A percentile compares a stretch with the other conserved stretches of the same genome.
Evolutionary conservation across 1,140 invertebrate genomes (phyloP).

Genomic region (Acyrthosiphon pisum): DNA sequence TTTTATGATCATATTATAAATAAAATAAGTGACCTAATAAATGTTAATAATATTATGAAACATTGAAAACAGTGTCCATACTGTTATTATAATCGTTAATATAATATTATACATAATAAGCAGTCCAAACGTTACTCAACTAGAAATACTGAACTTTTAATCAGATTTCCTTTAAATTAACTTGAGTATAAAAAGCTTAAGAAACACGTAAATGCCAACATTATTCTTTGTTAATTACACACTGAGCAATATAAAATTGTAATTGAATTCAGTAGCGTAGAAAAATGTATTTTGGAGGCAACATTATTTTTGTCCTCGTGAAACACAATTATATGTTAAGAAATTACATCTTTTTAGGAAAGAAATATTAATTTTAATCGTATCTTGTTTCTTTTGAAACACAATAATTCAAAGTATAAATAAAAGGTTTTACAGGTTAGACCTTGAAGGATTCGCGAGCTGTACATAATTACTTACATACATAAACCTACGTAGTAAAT

Average conservation of each 20-base stretch:
- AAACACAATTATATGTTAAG: not conserved
- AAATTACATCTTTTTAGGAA: not conserved
- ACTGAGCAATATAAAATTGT: not conserved
- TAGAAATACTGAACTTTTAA: slow-evolving; percentile 1
- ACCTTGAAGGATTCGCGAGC: not conserved
- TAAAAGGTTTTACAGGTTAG: not conserved
- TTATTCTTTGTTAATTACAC: slow-evolving; percentile 30
- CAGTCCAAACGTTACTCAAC: not conserved
- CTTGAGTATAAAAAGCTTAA: not conserved
- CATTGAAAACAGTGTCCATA: not conserved
- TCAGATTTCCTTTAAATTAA: not conserved
- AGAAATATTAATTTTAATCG: not conserved
- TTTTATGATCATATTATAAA: not conserved
- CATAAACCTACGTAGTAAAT: not conserved
- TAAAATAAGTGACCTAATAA: not conserved
- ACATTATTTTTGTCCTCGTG: not conserved
- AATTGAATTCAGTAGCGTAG: not conserved
- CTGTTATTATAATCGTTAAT: not conserved
- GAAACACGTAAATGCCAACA: not conserved
- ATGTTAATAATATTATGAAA: not conserved
- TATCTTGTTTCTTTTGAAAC: not conserved
- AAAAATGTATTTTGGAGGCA: not conserved
- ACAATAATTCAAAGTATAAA: not conserved
- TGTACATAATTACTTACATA: not conserved
- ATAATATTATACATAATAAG: not conserved